These are phyloP conservation scores for Hyles vespertilio DNA, from an alignment of 1,140 invertebrate genomes.

Conservation along the genomic window DNA sequence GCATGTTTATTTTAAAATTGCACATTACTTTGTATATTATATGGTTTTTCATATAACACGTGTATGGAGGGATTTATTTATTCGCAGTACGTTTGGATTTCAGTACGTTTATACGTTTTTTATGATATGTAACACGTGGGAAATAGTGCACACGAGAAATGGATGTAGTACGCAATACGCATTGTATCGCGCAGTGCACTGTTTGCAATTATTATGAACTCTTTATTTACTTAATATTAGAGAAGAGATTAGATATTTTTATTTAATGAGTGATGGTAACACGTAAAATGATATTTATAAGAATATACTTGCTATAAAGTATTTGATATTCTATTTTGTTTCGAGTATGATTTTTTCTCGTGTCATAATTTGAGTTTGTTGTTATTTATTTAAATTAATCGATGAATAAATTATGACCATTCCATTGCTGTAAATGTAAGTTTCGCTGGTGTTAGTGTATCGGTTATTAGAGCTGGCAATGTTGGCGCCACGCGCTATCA, in stretches of 20 bases:
- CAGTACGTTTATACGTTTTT: no score
- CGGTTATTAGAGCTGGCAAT: conserved; percentile 18
- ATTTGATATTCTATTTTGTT: conserved; percentile 63
- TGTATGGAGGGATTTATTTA: background rate
- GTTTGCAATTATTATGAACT: conserved; percentile 63
- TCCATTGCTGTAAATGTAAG: conserved; percentile 20
- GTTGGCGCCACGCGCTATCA: conserved; percentile 7
- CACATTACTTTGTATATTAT: conserved; percentile 21
- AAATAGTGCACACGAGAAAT: no score
- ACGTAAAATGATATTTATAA: conserved; percentile 67
- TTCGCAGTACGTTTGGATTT: background rate
- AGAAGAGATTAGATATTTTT: conserved; percentile 71
- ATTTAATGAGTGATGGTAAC: conserved; percentile 71
- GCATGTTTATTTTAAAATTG: conserved; percentile 23
- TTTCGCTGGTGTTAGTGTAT: background rate
- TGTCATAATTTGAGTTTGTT: conserved; percentile 65
- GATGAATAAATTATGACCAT: conserved; percentile 48
- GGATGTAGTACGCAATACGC: conserved; percentile 4
- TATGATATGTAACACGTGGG: no score
- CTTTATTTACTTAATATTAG: conserved; percentile 64
- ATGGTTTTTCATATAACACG: background rate
- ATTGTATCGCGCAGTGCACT: conserved; percentile 40
- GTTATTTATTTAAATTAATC: conserved; percentile 65
- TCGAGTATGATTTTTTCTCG: conserved; percentile 57
- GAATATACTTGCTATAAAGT: conserved; percentile 63